A percentile compares a stretch with the other conserved stretches of the same genome.
phyloP scores from a whole-genome alignment of 2,797 vertebrate genomes.

The Avahi laniger region DNA sequence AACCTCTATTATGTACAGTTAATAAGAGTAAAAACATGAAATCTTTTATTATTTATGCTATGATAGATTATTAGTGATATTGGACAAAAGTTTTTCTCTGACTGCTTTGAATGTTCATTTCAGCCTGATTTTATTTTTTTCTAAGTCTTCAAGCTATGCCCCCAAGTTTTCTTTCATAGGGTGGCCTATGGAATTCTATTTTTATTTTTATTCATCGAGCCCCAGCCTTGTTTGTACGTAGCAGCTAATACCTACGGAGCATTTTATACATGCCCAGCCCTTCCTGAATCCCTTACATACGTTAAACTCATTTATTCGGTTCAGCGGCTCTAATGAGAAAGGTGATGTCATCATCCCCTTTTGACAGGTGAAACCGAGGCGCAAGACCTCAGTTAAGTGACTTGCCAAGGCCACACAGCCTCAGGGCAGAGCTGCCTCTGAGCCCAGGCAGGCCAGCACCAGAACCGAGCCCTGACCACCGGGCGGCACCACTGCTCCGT shows the following conservation, averaged over 20 bases:
- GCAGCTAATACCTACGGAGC: neutral
- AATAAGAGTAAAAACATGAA: neutral
- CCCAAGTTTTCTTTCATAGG: neutral
- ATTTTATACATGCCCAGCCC: neutral
- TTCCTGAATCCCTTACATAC: neutral
- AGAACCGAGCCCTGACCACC: neutral
- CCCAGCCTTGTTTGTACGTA: too few species aligned
- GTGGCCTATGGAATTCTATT: neutral
- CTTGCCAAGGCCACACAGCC: neutral
- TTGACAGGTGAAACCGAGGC: neutral
- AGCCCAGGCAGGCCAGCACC: neutral
- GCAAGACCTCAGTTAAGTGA: neutral
- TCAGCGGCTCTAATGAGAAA: neutral
- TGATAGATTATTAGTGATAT: neutral
- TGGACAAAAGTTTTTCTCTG: neutral
- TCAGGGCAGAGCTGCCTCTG: accelerated
- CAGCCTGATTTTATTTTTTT: neutral
- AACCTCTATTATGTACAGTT: neutral
- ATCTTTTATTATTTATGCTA: neutral
- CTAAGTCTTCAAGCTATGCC: neutral
- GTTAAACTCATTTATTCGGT: too few species aligned
- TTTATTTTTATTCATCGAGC: neutral
- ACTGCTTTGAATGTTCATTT: neutral
- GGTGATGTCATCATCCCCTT: too few species aligned
- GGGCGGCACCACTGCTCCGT: neutral